These are phyloP conservation scores for Melanostigma gelatinosum DNA, from an alignment of 2,113 vertebrate genomes.

Conservation along the genomic window DNA sequence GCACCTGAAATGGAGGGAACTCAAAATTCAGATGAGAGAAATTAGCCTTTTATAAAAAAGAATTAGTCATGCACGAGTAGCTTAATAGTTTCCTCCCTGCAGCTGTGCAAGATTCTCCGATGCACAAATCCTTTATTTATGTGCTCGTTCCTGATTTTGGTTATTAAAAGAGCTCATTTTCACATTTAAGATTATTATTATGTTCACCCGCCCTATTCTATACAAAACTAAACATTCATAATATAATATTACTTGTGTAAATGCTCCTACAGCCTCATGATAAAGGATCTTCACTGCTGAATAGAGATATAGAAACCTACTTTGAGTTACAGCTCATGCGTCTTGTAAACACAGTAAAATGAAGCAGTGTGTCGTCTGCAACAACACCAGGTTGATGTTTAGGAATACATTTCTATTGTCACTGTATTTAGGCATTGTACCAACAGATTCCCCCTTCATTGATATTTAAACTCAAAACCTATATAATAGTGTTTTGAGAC, in stretches of 20 bases:
- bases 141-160: not conserved
- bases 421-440: not conserved
- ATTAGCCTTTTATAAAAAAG: not conserved
- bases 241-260: not conserved
- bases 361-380: not conserved
- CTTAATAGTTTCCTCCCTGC: not conserved
- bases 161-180: not conserved
- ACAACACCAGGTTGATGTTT: not conserved
- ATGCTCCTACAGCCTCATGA: not conserved
- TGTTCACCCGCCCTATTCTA: not conserved
- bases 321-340: not conserved
- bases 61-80: not conserved
- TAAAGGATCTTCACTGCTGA: not conserved
- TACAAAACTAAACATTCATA: not conserved
- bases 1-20: not conserved
- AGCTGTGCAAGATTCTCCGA: not conserved
- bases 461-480: not conserved
- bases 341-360: not conserved
- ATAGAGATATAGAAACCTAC: not conserved
- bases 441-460: not conserved
- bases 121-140: not conserved
- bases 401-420: not conserved
- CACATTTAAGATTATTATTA: not conserved
- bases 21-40: conserved; percentile 7
- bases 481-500: not conserved